phyloP scores from a whole-genome alignment of 2,113 vertebrate species.

The Engraulis encrasicolus region DNA sequence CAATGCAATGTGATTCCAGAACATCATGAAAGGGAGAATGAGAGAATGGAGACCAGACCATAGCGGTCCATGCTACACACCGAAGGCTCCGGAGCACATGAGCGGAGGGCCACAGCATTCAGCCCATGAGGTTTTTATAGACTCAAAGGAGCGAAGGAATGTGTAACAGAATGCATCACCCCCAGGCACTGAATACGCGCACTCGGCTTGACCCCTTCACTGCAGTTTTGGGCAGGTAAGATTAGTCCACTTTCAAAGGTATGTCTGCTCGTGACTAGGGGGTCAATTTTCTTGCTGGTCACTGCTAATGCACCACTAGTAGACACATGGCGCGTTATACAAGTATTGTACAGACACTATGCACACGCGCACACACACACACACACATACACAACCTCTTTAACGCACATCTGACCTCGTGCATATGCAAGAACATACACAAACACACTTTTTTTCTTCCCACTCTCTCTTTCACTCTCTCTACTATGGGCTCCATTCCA shows the following conservation, averaged over 20 bases:
- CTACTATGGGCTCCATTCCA: neutral
- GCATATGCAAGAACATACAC: neutral
- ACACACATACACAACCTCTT: neutral
- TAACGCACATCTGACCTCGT: neutral
- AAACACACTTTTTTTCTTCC: neutral
- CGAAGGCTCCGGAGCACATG: no score
- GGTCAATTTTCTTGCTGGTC: neutral
- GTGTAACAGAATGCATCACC: neutral
- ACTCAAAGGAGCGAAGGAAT: neutral
- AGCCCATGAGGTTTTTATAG: neutral
- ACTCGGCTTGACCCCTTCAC: neutral
- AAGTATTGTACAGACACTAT: neutral
- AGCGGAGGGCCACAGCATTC: neutral
- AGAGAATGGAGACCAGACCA: neutral
- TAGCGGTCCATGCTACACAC: neutral
- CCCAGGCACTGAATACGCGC: neutral
- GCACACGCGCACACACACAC: neutral
- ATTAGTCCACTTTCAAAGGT: neutral
- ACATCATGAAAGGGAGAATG: no score
- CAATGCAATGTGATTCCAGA: no score
- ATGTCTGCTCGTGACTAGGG: neutral
- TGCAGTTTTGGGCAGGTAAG: neutral
- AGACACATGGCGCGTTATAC: neutral
- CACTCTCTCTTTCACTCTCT: neutral
- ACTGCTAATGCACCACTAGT: neutral